phyloP scores from a whole-genome alignment of 2,113 vertebrate genomes.

The Dasyurus viverrinus region DNA sequence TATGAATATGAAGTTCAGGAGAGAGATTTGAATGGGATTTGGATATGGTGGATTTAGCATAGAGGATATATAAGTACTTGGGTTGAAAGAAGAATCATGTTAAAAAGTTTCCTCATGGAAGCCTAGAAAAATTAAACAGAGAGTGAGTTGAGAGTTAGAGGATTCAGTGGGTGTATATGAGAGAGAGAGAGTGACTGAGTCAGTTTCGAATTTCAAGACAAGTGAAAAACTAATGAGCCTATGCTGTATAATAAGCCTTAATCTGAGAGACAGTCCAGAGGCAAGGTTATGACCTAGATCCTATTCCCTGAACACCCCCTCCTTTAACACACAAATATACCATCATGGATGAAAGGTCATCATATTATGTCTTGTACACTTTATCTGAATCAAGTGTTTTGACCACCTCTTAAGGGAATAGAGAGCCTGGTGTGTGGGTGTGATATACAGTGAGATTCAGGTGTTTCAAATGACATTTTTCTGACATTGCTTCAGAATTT shows the following conservation, averaged over 20 bases:
- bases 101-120: background rate
- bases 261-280: background rate
- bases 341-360: background rate
- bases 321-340: background rate
- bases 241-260: background rate
- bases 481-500: background rate
- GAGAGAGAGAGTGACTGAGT: background rate
- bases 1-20: background rate
- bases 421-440: background rate
- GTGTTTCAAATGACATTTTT: background rate
- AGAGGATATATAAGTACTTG: background rate
- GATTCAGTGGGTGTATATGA: background rate
- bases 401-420: background rate
- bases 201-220: background rate
- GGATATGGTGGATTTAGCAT: background rate
- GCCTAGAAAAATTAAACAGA: background rate
- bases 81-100: background rate
- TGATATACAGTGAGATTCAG: background rate
- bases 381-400: background rate
- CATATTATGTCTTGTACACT: background rate
- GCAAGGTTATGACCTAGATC: background rate
- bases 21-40: background rate
- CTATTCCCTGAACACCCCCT: background rate
- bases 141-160: background rate
- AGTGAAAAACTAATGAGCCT: background rate